A percentile compares a stretch with the other conserved stretches of the same genome.
Evolutionary conservation across 1,140 invertebrate species (phyloP).

Genomic region (Sitodiplosis mosellana): DNA sequence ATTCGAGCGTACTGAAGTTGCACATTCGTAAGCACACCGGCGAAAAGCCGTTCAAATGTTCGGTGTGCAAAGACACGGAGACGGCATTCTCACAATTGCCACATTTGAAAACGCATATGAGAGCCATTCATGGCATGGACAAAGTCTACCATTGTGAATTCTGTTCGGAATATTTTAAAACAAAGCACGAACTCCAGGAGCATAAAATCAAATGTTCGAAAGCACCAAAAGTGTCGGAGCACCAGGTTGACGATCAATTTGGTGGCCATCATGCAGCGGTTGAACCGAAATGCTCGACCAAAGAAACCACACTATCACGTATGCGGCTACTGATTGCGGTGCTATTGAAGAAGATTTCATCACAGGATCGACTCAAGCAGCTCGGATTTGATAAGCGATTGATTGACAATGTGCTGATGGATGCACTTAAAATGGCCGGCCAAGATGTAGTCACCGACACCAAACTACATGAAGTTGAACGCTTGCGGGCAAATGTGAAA

Average conservation of each 20-base stretch:
- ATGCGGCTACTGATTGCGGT: slow-evolving; percentile 61
- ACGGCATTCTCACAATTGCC: slow-evolving; percentile 58
- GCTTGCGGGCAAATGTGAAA: slow-evolving; percentile 50
- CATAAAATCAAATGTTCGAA: slow-evolving; percentile 34
- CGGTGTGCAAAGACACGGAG: slow-evolving; percentile 42
- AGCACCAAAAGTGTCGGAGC: slow-evolving; percentile 6
- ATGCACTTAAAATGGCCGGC: slow-evolving; percentile 54
- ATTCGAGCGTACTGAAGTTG: slow-evolving; percentile 64
- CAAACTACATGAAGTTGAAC: slow-evolving; percentile 32
- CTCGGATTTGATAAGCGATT: slow-evolving; percentile 63
- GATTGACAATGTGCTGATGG: slow-evolving; percentile 63
- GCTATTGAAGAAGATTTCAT: slow-evolving; percentile 61
- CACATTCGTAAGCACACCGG: slow-evolving; percentile 58
- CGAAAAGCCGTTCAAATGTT: slow-evolving; percentile 65
- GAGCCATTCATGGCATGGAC: slow-evolving; percentile 53
- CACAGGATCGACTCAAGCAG: slow-evolving; percentile 49
- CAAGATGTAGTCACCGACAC: slow-evolving; percentile 38
- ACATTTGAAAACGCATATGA: slow-evolving; percentile 67
- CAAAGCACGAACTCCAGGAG: slow-evolving; percentile 47
- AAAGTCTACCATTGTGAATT: slow-evolving; percentile 50
- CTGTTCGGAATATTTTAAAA: slow-evolving; percentile 54
- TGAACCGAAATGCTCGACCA: slow-evolving; percentile 5
- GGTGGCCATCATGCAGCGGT: not conserved
- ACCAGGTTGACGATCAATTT: slow-evolving; percentile 4
- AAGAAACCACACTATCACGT: slow-evolving; percentile 34